phyloP scores from a whole-genome alignment of 2,888 invertebrate genomes.

The Sinelater perroti region DNA sequence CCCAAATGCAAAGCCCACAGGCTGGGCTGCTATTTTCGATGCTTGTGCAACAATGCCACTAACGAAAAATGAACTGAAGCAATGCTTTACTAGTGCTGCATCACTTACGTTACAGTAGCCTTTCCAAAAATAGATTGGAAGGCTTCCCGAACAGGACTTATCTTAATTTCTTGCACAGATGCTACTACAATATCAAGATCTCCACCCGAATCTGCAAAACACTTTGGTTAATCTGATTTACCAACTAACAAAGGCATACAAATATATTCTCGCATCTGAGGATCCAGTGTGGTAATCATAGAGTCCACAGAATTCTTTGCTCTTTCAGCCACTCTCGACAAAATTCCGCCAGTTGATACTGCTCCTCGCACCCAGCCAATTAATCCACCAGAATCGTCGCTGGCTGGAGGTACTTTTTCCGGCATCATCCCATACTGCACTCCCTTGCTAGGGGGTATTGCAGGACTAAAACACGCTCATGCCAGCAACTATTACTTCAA shows the following conservation, averaged over 20 bases:
- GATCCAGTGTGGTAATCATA: constrained; percentile 87
- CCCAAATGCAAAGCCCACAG: constrained; percentile 81
- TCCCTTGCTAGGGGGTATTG: constrained; percentile 59
- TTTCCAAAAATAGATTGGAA: constrained; percentile 83
- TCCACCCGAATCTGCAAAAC: constrained; percentile 76
- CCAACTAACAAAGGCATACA: constrained; percentile 67
- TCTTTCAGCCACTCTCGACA: constrained; percentile 76
- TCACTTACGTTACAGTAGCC: constrained; percentile 76
- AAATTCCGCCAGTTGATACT: constrained; percentile 69
- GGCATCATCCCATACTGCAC: constrained; percentile 44
- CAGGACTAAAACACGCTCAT: constrained; percentile 51
- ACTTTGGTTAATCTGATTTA: constrained; percentile 10
- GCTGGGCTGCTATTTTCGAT: constrained; percentile 74
- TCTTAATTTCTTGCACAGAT: constrained; percentile 79
- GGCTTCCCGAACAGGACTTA: constrained; percentile 80
- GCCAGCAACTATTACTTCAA: background rate
- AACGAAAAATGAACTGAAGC: no score
- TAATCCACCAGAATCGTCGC: constrained; percentile 66
- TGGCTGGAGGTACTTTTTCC: constrained; percentile 44
- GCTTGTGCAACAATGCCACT: constrained; percentile 72
- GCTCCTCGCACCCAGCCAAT: constrained; percentile 77
- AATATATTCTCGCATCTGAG: constrained; percentile 88
- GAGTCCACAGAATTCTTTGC: constrained; percentile 84
- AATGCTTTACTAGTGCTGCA: background rate
- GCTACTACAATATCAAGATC: constrained; percentile 79